phyloP scores from a whole-genome alignment of 2,113 vertebrate species.

The Ictidomys tridecemlineatus region DNA sequence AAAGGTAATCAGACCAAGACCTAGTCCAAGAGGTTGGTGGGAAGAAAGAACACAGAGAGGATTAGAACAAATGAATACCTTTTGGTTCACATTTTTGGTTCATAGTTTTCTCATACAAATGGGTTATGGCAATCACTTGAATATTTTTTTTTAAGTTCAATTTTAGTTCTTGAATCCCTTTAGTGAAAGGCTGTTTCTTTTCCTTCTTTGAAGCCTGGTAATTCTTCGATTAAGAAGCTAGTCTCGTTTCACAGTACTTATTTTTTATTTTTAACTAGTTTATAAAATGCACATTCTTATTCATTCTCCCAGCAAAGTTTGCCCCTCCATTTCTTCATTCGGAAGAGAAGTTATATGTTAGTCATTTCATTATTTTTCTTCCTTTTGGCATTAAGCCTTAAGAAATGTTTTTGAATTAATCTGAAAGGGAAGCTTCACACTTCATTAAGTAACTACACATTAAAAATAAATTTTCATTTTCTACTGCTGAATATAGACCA shows the following conservation, averaged over 20 bases:
- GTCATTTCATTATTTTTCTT: constrained; percentile 74
- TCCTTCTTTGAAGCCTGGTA: background rate
- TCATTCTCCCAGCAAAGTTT: constrained; percentile 58
- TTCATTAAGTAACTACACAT: constrained; percentile 77
- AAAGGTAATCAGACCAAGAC: background rate
- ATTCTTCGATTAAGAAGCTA: constrained; percentile 48
- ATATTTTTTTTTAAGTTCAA: constrained; percentile 46
- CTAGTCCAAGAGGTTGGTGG: background rate
- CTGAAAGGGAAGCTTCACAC: constrained; percentile 65
- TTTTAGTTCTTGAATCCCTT: constrained; percentile 47
- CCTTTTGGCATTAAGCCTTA: constrained; percentile 62
- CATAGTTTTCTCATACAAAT: background rate
- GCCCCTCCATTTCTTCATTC: background rate
- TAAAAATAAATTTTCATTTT: constrained; percentile 77
- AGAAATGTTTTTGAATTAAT: constrained; percentile 71
- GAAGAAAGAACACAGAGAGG: background rate
- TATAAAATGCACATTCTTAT: constrained; percentile 18
- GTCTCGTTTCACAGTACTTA: background rate
- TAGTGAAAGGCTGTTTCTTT: background rate
- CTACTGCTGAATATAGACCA: constrained; percentile 58
- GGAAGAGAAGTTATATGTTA: constrained; percentile 49
- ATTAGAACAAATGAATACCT: background rate
- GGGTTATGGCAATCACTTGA: constrained; percentile 38
- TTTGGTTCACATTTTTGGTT: background rate
- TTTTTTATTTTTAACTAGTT: constrained; percentile 62